Percentiles rank a stretch among this genome's conserved stretches.
Evolutionary conservation across 1,140 invertebrate species (phyloP).

Genomic region (Globodera rostochiensis): DNA sequence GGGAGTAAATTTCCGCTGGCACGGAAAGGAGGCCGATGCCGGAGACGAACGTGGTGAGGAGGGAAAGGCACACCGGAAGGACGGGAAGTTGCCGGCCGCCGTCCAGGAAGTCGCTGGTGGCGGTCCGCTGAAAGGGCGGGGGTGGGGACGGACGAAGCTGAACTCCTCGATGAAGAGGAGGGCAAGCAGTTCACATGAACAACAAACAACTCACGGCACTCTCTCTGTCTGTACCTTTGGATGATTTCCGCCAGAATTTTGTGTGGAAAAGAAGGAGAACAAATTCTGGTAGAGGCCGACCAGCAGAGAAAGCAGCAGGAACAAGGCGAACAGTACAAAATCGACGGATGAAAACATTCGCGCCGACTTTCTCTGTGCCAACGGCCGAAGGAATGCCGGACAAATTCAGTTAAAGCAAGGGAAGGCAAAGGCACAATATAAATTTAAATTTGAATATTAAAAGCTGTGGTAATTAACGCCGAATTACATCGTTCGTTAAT

Average conservation of each 20-base stretch:
- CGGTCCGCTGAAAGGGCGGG: no score
- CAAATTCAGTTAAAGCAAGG: slow-evolving; percentile 8
- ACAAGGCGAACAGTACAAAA: slow-evolving; percentile 64
- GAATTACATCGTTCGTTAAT: no score
- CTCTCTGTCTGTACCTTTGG: slow-evolving; percentile 41
- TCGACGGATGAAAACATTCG: slow-evolving; percentile 56
- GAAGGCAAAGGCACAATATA: no score
- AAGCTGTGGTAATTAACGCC: no score
- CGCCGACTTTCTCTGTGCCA: not conserved
- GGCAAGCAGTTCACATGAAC: no score
- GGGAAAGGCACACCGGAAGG: slow-evolving; percentile 60
- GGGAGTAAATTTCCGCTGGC: slow-evolving; percentile 60
- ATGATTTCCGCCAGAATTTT: no score
- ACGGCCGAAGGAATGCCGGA: not conserved
- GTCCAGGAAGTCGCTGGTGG: slow-evolving; percentile 52
- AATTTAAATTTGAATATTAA: no score
- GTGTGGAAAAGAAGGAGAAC: not conserved
- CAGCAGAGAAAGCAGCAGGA: slow-evolving; percentile 61
- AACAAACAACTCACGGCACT: slow-evolving; percentile 8
- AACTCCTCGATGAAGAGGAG: no score
- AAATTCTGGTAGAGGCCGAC: slow-evolving; percentile 65
- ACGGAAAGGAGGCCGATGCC: slow-evolving; percentile 50
- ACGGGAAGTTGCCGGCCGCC: slow-evolving; percentile 58
- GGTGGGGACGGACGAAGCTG: no score
- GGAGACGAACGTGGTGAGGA: slow-evolving; percentile 62